Base-by-base conservation (phyloP, 2,888 invertebrate genomes). In the Pemphredon lugubris region DNA sequence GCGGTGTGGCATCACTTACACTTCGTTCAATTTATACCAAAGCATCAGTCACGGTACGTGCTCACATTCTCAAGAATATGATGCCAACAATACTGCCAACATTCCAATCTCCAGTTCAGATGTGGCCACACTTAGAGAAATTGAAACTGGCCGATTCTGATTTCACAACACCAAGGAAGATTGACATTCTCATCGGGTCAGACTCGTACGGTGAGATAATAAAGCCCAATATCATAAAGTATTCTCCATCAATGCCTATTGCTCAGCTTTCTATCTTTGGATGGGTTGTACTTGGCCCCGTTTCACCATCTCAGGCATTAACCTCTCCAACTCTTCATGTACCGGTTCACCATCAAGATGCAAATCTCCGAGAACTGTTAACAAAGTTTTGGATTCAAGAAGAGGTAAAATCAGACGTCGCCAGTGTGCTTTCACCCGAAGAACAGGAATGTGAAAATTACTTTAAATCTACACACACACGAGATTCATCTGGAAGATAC, bases 351-450 rank as follows among this genome's bases (percentile, higher is more conserved):
- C 2, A 11, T 2, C 2, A 34, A 11, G 34, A 34, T 9, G 11
- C 11, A 9, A 13, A 21, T 13, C 16, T 70, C 1, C 60, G 67
- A 13, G 74, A 67, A 0, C 7, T 60, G 0, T 13, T 74, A 0
- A 50, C 63, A 0, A 42, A 21, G 13, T 68, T 74, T 9, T 72
- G 72, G 68, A 7, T 58, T 0, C 69, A 68, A 32, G 68, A 74
- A 16, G 67, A 74, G 13, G 7, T 42, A 0, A 60, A 48, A n/a
- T 1, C 1, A 1, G 13, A 18, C 1, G 0, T 3, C 2, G 1
- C 3, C 0, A 1, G 2, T 7, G 18, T 1, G 2, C 37, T 54
- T 7, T 34, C 57, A 0, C 39, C 32, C 0, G 45, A 61, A 16
- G 74, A 71, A 13, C 2, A 61, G 13, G 59, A 55, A 6, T 71